Percentiles rank a stretch among this genome's conserved stretches.
phyloP scores from a whole-genome alignment of 2,888 invertebrate species.

The Dryobotodes eremita region DNA sequence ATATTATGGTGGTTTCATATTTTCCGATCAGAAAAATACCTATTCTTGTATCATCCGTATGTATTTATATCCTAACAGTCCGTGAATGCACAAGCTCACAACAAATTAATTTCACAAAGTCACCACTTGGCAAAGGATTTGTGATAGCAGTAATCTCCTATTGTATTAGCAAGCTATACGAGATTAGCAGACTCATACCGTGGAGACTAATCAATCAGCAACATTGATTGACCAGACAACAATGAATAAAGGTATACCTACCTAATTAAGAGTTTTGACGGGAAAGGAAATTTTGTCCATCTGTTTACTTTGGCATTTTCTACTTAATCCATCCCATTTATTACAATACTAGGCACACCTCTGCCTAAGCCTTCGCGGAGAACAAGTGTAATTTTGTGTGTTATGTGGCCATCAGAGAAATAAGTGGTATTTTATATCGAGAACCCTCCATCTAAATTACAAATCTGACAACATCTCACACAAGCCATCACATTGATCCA shows the following conservation, averaged over 20 bases:
- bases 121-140: not conserved
- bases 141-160: too few species aligned
- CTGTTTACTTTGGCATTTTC: not conserved
- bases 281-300: constrained; percentile 10
- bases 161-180: too few species aligned
- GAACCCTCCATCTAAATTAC: constrained; percentile 12
- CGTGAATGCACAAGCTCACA: not conserved
- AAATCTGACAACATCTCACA: not conserved
- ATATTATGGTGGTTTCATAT: not conserved
- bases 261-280: not conserved
- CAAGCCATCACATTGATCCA: constrained; percentile 11
- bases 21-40: not conserved
- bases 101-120: not conserved
- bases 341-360: too few species aligned
- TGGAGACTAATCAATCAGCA: not conserved
- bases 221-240: constrained; percentile 23
- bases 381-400: not conserved
- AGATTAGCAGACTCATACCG: not conserved
- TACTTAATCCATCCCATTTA: not conserved
- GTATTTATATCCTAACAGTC: not conserved
- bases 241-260: not conserved
- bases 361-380: not conserved
- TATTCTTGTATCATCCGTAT: not conserved
- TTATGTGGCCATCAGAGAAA: not conserved
- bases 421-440: not conserved